A percentile compares a stretch with the other conserved stretches of the same genome.
Conservation (phyloP, 2,888 invertebrate genomes). For the Vannuccia rotundouncinata region DNA sequence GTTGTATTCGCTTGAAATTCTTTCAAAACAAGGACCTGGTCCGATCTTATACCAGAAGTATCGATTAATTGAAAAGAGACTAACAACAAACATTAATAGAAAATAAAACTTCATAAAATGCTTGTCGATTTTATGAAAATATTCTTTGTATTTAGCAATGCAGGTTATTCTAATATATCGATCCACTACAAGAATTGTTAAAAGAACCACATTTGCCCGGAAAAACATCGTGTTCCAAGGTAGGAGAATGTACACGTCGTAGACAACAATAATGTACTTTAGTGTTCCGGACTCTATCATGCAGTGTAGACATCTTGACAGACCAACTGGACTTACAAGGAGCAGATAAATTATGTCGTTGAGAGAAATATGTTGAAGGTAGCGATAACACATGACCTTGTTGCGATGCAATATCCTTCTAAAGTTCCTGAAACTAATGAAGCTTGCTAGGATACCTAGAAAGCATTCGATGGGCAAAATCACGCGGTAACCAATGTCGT, state of each 20-base stretch:
- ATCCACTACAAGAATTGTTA: neutral
- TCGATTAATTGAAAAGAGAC: neutral
- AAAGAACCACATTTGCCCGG: neutral
- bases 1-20: neutral
- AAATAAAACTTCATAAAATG: neutral
- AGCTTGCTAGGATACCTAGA: neutral
- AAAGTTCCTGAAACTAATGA: neutral
- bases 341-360: neutral
- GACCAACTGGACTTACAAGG: neutral
- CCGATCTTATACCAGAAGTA: neutral
- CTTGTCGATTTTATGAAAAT: neutral
- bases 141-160: neutral
- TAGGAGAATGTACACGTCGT: neutral
- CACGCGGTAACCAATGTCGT: neutral
- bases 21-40: neutral
- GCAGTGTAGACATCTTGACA: neutral
- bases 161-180: neutral
- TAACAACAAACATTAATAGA: neutral
- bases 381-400: neutral
- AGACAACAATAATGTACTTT: neutral
- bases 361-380: neutral
- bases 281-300: neutral
- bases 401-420: neutral
- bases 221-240: neutral
- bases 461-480: neutral